These are phyloP conservation scores for Poecilobothrus nobilitatus DNA, from an alignment of 2,888 invertebrate genomes.

Conservation along the genomic window DNA sequence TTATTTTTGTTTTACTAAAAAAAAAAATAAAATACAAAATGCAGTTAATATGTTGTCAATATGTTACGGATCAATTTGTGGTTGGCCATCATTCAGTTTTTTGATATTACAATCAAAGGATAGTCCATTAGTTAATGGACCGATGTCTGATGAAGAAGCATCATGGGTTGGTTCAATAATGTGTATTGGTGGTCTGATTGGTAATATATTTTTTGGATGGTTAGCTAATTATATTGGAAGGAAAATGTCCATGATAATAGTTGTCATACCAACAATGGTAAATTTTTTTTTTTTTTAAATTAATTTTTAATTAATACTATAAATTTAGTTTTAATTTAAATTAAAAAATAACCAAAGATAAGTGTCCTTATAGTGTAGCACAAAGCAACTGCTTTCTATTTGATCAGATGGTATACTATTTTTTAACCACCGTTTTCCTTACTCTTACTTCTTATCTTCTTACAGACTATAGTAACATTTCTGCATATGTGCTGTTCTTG, in stretches of 20 bases:
- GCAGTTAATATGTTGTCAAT: slow-evolving; percentile 36
- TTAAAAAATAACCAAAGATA: too few relatives aligned
- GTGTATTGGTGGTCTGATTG: slow-evolving; percentile 36
- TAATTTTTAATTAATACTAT: too few relatives aligned
- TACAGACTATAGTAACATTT: too few relatives aligned
- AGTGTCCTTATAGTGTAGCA: too few relatives aligned
- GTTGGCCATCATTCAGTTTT: slow-evolving; percentile 39
- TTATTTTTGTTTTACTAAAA: not conserved
- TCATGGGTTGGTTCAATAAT: slow-evolving; percentile 41
- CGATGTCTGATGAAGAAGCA: slow-evolving; percentile 31
- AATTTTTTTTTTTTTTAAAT: too few relatives aligned
- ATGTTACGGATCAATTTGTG: slow-evolving; percentile 36
- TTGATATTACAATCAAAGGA: slow-evolving; percentile 31
- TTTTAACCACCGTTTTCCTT: too few relatives aligned
- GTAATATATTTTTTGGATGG: slow-evolving; percentile 38
- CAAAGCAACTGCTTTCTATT: too few relatives aligned
- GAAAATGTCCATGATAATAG: slow-evolving; percentile 30
- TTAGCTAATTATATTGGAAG: slow-evolving; percentile 35
- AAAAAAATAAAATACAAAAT: not conserved
- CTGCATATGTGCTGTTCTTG: too few relatives aligned
- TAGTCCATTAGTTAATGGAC: slow-evolving; percentile 34
- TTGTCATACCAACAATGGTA: slow-evolving; percentile 36
- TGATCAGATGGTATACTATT: too few relatives aligned
- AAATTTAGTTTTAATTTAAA: too few relatives aligned
- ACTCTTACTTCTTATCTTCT: too few relatives aligned